Percentiles rank a stretch among this genome's conserved stretches.
phyloP scores from a whole-genome alignment of 2,797 vertebrate genomes.

The Enteromius radiatus region DNA sequence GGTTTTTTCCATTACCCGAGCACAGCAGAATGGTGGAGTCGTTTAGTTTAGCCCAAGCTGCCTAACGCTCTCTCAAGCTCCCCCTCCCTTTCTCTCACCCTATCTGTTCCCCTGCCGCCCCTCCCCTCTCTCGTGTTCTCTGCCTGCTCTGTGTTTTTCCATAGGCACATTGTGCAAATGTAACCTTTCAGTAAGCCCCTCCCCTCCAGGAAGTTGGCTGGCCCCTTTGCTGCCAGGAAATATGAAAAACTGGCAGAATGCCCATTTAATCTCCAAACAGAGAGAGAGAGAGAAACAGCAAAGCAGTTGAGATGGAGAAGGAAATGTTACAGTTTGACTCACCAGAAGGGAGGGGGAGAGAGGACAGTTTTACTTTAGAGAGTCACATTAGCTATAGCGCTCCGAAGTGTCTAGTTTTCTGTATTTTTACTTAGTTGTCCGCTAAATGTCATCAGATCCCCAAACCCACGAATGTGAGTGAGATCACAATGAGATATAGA shows the following conservation, averaged over 20 bases:
- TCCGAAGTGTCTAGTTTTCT: constrained; percentile 7
- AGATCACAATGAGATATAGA: not conserved
- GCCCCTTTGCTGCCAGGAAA: constrained; percentile 85
- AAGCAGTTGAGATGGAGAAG: constrained; percentile 65
- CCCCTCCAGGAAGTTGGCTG: constrained; percentile 85
- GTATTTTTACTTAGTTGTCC: constrained; percentile 1
- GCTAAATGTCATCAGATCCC: not conserved
- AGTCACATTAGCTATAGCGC: constrained; percentile 39
- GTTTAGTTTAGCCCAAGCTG: constrained; percentile 74
- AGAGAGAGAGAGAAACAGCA: constrained; percentile 60
- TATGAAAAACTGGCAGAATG: constrained; percentile 90
- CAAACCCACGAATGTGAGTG: not conserved
- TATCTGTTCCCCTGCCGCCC: constrained; percentile 57
- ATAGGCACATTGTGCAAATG: constrained; percentile 91
- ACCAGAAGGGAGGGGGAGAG: constrained; percentile 65
- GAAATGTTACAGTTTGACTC: constrained; percentile 73
- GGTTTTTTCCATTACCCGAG: constrained; percentile 87
- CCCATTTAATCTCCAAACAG: constrained; percentile 86
- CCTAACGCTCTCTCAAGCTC: constrained; percentile 54
- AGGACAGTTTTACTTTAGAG: constrained; percentile 58
- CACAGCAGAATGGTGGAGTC: constrained; percentile 75
- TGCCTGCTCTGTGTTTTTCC: constrained; percentile 76
- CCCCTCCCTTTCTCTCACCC: constrained; percentile 58
- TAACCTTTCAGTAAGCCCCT: constrained; percentile 88
- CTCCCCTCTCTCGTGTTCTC: constrained; percentile 55